A percentile compares a stretch with the other conserved stretches of the same genome.
Evolutionary conservation across 2,888 invertebrate genomes (phyloP).

Genomic region (Griposia aprilina): DNA sequence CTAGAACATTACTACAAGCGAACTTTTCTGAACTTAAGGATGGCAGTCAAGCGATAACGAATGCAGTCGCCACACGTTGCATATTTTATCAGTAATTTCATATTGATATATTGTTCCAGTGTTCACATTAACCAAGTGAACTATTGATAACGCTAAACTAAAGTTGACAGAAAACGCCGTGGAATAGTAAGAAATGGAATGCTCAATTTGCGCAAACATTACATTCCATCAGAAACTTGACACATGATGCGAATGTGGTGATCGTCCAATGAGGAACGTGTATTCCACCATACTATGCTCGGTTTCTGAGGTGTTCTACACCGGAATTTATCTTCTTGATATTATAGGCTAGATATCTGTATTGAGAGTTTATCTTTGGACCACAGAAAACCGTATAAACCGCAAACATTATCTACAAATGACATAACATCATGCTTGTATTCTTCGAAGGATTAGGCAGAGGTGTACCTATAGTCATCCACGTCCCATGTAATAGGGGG

Average conservation of each 20-base stretch:
- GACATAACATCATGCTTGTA: background rate
- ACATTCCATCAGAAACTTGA: background rate
- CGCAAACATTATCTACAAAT: background rate
- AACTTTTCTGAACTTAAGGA: constrained; percentile 22
- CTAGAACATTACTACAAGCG: background rate
- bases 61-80: background rate
- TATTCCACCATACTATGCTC: background rate
- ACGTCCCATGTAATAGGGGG: background rate
- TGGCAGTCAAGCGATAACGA: background rate
- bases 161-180: too few relatives aligned
- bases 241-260: background rate
- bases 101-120: constrained; percentile 14
- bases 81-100: constrained; percentile 29
- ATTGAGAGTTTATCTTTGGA: background rate
- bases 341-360: background rate
- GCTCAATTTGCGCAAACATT: background rate
- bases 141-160: constrained; percentile 18
- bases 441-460: background rate
- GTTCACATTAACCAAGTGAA: constrained; percentile 34
- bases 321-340: background rate
- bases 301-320: background rate
- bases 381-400: background rate
- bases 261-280: background rate
- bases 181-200: background rate
- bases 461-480: background rate